These are phyloP conservation scores for Pachyuromys duprasi DNA, from an alignment of 2,797 vertebrate genomes.

Conservation along the genomic window DNA sequence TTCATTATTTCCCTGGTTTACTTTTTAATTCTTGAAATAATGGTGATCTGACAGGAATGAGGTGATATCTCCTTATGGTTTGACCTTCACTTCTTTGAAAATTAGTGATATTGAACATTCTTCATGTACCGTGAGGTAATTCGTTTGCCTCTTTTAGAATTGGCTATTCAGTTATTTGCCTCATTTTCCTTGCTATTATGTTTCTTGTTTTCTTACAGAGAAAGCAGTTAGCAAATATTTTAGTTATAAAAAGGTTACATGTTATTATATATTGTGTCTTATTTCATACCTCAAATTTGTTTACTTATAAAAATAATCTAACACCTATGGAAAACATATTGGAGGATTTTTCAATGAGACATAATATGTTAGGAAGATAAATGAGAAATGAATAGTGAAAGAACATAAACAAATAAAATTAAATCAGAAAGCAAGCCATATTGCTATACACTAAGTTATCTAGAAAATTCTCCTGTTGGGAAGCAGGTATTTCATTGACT, in stretches of 20 bases:
- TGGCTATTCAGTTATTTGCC: not conserved
- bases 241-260: not conserved
- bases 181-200: not conserved
- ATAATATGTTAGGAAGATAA: conserved; percentile 13
- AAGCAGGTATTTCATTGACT: not conserved
- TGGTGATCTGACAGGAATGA: not conserved
- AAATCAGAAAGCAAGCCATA: conserved; percentile 24
- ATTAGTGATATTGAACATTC: not conserved
- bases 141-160: not conserved
- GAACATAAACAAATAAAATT: conserved; percentile 55
- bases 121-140: not conserved
- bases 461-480: not conserved
- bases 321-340: not conserved
- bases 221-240: conserved; percentile 9
- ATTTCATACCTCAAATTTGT: not conserved
- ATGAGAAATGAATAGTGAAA: conserved; percentile 53
- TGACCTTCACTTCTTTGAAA: not conserved
- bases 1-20: not conserved
- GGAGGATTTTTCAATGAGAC: not conserved
- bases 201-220: not conserved
- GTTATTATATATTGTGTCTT: conserved; percentile 12
- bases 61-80: not conserved
- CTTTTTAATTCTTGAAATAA: not conserved
- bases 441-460: conserved; percentile 13
- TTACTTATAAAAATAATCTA: conserved; percentile 41